These are phyloP conservation scores for Melanchra persicariae DNA, from an alignment of 2,888 invertebrate genomes.

Conservation along the genomic window DNA sequence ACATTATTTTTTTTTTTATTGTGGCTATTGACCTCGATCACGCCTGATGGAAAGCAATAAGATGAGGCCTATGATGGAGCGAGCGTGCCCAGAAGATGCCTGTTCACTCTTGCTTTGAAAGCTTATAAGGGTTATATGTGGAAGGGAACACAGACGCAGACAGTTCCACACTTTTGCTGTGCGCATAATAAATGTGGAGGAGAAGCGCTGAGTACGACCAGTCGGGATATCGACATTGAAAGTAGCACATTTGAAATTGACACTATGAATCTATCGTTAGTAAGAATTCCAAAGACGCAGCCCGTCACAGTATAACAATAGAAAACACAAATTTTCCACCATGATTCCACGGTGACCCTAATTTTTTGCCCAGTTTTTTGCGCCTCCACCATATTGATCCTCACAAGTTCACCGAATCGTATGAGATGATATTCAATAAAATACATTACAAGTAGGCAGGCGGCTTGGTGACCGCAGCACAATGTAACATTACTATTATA, in stretches of 20 bases:
- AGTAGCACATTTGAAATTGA: conserved; percentile 12
- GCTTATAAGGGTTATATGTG: too few relatives aligned
- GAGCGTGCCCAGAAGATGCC: too few relatives aligned
- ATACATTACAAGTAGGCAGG: conserved; percentile 82
- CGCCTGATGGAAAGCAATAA: too few relatives aligned
- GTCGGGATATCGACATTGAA: too few relatives aligned
- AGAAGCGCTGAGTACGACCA: too few relatives aligned
- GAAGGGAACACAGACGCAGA: too few relatives aligned
- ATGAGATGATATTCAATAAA: conserved; percentile 86
- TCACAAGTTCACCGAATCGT: conserved; percentile 87
- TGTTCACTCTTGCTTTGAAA: too few relatives aligned
- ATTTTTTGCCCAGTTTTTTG: conserved; percentile 71
- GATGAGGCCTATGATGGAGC: too few relatives aligned
- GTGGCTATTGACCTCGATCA: too few relatives aligned
- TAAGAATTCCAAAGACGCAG: conserved; percentile 4
- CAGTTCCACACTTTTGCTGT: too few relatives aligned
- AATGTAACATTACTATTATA: conserved; percentile 78
- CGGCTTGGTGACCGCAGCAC: conserved; percentile 80
- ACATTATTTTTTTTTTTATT: too few relatives aligned
- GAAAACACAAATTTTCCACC: conserved; percentile 54
- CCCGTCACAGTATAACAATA: conserved; percentile 23
- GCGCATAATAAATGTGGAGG: too few relatives aligned
- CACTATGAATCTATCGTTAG: not conserved
- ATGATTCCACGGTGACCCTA: conserved; percentile 60
- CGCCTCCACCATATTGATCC: conserved; percentile 72